Conservation (phyloP, 2,113 vertebrate species). For the Chrysemys picta region DNA sequence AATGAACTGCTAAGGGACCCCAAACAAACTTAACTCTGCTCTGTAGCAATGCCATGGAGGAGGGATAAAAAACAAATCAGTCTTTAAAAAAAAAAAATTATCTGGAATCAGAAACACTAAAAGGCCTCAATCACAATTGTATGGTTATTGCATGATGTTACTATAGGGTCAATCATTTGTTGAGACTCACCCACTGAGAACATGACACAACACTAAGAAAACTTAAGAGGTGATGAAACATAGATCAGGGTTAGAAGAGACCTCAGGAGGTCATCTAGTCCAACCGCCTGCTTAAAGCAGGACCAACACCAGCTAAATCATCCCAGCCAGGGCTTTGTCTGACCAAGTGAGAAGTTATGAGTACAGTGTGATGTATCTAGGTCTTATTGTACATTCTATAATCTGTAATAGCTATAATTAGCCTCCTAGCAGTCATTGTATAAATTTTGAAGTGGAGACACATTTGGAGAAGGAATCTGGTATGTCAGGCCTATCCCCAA, state of each 20-base stretch:
- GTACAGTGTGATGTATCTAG: background rate
- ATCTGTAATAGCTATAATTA: background rate
- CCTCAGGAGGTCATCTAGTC: too few relatives aligned
- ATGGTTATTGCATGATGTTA: background rate
- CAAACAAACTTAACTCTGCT: background rate
- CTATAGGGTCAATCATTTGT: background rate
- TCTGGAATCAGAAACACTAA: background rate
- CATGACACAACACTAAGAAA: too few relatives aligned
- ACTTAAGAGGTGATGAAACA: background rate
- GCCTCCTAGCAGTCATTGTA: background rate
- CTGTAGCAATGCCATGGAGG: background rate
- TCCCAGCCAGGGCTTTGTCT: background rate
- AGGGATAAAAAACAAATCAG: background rate
- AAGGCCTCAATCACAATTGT: background rate
- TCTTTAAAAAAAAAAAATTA: background rate
- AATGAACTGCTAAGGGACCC: background rate
- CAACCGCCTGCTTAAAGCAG: too few relatives aligned
- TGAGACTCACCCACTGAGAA: background rate
- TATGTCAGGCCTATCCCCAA: conserved; percentile 2
- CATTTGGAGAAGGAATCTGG: background rate
- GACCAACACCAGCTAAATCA: too few relatives aligned
- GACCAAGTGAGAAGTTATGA: background rate
- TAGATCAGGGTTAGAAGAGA: too few relatives aligned
- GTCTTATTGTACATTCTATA: background rate
- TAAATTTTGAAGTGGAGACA: background rate